phyloP scores from a whole-genome alignment of 1,140 invertebrate species.

The Zaprionus africanus region DNA sequence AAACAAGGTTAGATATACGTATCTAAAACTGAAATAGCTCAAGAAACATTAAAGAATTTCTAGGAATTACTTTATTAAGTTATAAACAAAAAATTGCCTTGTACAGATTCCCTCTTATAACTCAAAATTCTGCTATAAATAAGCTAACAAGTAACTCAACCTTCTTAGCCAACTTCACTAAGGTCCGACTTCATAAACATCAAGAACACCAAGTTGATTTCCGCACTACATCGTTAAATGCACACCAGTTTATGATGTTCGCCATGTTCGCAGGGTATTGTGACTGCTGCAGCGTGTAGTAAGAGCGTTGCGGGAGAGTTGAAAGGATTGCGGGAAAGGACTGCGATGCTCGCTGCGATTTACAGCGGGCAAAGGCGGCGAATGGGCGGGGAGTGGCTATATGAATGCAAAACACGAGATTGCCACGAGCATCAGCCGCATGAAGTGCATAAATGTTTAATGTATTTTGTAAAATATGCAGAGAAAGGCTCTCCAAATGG shows the following conservation, averaged over 20 bases:
- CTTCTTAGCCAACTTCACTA: too few species aligned
- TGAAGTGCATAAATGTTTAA: slow-evolving; percentile 50
- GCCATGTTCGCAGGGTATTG: slow-evolving; percentile 9
- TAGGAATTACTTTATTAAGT: too few species aligned
- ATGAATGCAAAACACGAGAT: slow-evolving; percentile 51
- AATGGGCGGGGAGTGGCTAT: slow-evolving; percentile 10
- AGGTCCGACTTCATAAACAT: too few species aligned
- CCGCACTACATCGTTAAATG: neutral
- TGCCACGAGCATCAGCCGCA: slow-evolving; percentile 32
- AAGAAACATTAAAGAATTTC: too few species aligned
- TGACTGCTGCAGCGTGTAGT: neutral
- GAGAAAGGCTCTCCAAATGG: neutral
- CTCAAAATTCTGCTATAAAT: too few species aligned
- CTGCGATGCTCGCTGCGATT: neutral
- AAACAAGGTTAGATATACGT: too few species aligned
- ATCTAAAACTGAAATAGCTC: too few species aligned
- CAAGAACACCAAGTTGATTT: neutral
- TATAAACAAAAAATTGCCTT: too few species aligned
- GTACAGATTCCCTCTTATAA: too few species aligned
- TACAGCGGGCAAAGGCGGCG: neutral
- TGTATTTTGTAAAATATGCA: slow-evolving; percentile 39
- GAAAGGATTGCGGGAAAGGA: slow-evolving; percentile 9
- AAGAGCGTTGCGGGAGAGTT: neutral
- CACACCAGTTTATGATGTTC: slow-evolving; percentile 1
- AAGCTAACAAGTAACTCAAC: too few species aligned